phyloP scores from a whole-genome alignment of 1,140 invertebrate genomes.

The Pachyrhynchus sulphureomaculatus region DNA sequence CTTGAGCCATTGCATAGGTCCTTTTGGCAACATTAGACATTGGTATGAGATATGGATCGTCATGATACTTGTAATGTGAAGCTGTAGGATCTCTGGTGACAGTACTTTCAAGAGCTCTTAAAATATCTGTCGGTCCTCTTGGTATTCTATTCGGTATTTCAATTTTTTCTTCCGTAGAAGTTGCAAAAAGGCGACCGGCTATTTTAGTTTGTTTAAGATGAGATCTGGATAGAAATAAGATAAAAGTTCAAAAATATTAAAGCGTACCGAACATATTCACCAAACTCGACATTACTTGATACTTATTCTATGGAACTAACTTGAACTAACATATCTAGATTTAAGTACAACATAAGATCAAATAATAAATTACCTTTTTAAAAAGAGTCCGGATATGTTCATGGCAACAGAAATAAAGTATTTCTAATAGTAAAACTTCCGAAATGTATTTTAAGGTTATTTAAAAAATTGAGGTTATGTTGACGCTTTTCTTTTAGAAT shows the following conservation, averaged over 20 bases:
- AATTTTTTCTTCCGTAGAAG: conserved; percentile 48
- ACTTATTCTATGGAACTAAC: neutral
- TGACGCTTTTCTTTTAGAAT: too few relatives aligned
- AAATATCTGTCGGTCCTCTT: conserved; percentile 77
- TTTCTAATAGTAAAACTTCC: too few relatives aligned
- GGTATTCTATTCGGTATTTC: conserved; percentile 68
- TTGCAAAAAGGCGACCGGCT: neutral
- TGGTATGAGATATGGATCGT: conserved; percentile 89
- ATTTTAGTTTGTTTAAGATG: conserved; percentile 1
- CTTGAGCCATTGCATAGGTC: conserved; percentile 75
- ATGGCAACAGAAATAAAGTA: neutral
- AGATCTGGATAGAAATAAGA: neutral
- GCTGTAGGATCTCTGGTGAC: conserved; percentile 74
- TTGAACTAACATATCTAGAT: neutral
- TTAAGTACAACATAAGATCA: neutral
- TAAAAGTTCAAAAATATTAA: too few relatives aligned
- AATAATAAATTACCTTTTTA: neutral
- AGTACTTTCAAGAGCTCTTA: conserved; percentile 75
- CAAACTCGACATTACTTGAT: neutral
- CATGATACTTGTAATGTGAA: conserved; percentile 84
- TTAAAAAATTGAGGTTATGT: too few relatives aligned
- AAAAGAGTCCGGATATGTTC: neutral
- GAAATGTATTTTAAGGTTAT: too few relatives aligned
- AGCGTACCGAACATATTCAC: neutral
- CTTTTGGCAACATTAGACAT: conserved; percentile 71